A percentile compares a stretch with the other conserved stretches of the same genome.
Evolutionary conservation across 2,888 invertebrate species (phyloP).

Genomic region (Micropterix aruncella): DNA sequence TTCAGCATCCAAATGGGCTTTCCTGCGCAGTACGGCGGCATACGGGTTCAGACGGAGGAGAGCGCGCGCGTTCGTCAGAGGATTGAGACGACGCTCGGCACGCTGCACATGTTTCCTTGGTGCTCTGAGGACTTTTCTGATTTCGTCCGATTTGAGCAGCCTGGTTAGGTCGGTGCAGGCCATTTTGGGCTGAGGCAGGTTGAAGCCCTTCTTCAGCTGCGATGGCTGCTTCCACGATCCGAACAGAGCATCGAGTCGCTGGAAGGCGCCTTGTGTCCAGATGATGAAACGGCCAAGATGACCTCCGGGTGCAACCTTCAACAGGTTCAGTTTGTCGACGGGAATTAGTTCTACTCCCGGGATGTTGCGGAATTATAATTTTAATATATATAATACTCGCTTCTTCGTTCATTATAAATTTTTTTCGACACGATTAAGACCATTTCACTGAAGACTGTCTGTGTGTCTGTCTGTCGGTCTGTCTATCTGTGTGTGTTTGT

Average conservation of each 20-base stretch:
- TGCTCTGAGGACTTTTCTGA: slow-evolving; percentile 80
- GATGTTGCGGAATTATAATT: slow-evolving; percentile 99
- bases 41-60: slow-evolving; percentile 91
- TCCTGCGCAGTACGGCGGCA: slow-evolving; percentile 78
- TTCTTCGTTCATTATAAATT: too few relatives aligned
- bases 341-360: slow-evolving; percentile 90
- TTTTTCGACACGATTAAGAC: too few relatives aligned
- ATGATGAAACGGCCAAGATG: slow-evolving; percentile 97
- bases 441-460: too few relatives aligned
- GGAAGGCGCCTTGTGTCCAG: slow-evolving; percentile 97
- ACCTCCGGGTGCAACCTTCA: slow-evolving; percentile 94
- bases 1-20: slow-evolving; percentile 60
- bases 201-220: slow-evolving; percentile 73
- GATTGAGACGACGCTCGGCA: slow-evolving; percentile 86
- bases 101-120: slow-evolving; percentile 63
- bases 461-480: too few relatives aligned
- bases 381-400: too few relatives aligned
- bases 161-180: slow-evolving; percentile 89
- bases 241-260: slow-evolving; percentile 75
- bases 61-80: slow-evolving; percentile 77
- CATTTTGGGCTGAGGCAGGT: slow-evolving; percentile 96
- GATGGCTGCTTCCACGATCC: slow-evolving; percentile 86
- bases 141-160: slow-evolving; percentile 89
- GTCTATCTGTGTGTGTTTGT: too few relatives aligned
- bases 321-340: slow-evolving; percentile 80